Conservation (phyloP, 1,140 invertebrate species). For the Polypedilum vanderplanki region DNA sequence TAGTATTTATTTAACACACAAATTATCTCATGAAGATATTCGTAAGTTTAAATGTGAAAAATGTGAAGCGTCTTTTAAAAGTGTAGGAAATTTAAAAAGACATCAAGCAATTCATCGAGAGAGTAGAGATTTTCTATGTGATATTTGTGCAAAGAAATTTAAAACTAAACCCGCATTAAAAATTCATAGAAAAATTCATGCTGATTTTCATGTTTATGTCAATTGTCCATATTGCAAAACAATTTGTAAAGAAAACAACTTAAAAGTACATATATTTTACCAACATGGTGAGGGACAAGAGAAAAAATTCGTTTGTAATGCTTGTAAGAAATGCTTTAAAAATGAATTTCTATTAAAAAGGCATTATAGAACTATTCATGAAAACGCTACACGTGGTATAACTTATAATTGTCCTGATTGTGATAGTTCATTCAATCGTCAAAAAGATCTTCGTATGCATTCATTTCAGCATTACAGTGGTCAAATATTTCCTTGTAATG, state of each 20-base stretch:
- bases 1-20: not conserved
- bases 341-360: not conserved
- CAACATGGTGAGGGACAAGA: not conserved
- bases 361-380: not conserved
- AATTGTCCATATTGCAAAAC: not conserved
- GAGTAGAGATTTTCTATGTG: not conserved
- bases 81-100: not conserved
- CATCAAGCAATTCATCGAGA: not conserved
- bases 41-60: not conserved
- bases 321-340: not conserved
- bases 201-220: not conserved
- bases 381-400: not conserved
- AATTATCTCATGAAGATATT: not conserved
- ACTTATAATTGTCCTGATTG: not conserved
- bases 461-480: not conserved
- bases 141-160: not conserved
- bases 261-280: not conserved
- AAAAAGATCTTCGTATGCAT: not conserved
- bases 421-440: not conserved
- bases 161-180: not conserved
- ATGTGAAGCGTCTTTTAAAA: not conserved
- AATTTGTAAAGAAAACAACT: not conserved
- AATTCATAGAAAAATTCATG: not conserved
- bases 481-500: not conserved
- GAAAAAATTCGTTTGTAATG: not conserved